These are phyloP conservation scores for Prionailurus viverrinus DNA, from an alignment of 2,113 vertebrate species.

Conservation along the genomic window DNA sequence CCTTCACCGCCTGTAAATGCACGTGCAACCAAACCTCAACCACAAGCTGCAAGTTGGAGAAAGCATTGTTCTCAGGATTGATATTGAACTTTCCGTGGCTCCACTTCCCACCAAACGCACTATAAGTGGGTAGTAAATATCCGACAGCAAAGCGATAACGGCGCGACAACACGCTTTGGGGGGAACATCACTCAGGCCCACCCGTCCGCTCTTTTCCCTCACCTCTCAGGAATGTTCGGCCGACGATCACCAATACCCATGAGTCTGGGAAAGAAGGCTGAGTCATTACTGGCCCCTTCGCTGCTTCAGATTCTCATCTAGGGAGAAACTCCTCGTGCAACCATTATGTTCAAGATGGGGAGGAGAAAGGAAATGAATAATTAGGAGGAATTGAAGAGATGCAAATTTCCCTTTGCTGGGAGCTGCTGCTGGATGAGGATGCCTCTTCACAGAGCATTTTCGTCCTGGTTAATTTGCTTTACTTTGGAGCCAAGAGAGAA, in stretches of 20 bases:
- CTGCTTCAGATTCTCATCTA: background rate
- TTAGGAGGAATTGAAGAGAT: conserved; percentile 45
- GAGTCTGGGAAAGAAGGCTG: background rate
- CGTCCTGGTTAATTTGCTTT: background rate
- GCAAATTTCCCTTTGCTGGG: conserved; percentile 53
- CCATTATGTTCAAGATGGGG: background rate
- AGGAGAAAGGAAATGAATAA: conserved; percentile 65
- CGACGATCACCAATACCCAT: accelerated
- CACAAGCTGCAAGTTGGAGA: background rate
- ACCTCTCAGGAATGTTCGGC: accelerated
- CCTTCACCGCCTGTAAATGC: background rate
- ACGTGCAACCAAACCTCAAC: background rate
- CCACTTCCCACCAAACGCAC: background rate
- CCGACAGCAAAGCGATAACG: background rate
- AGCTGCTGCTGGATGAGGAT: background rate
- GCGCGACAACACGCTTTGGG: accelerated
- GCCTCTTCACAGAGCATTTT: background rate
- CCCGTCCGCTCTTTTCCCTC: accelerated
- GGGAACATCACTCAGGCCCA: accelerated
- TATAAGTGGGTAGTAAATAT: background rate
- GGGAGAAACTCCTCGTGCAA: background rate
- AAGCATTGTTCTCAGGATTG: background rate
- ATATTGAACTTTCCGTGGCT: background rate
- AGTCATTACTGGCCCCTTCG: background rate
- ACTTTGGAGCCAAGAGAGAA: background rate